Percentiles rank a stretch among this genome's conserved stretches.
Evolutionary conservation across 53 echinoderm and acorn worm genomes (phyloP).

Genomic region (Actinopyga echinites): DNA sequence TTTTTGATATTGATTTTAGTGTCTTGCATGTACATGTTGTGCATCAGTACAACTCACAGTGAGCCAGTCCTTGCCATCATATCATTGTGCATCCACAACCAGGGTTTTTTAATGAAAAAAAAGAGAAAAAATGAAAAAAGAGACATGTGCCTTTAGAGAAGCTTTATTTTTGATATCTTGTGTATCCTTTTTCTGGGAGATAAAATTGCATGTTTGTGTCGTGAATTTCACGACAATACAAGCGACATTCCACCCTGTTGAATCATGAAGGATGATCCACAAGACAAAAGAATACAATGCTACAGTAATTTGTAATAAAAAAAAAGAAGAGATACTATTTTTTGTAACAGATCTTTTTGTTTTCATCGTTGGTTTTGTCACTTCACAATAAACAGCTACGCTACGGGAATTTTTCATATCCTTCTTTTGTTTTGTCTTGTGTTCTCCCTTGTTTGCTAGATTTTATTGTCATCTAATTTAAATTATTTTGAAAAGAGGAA

Average conservation of each 20-base stretch:
- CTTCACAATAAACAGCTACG: conserved; percentile 34
- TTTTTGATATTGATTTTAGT: no score
- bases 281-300: neutral
- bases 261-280: neutral
- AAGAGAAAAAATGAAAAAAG: no score
- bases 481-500: no score
- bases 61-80: conserved; percentile 29
- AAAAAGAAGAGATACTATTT: conserved; percentile 45
- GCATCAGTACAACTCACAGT: neutral
- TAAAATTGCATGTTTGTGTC: no score
- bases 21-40: no score
- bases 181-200: neutral
- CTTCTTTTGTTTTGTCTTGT: no score
- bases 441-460: no score
- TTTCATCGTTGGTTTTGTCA: conserved; percentile 31
- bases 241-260: conserved; percentile 9
- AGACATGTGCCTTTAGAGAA: neutral
- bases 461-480: no score
- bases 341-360: conserved; percentile 30
- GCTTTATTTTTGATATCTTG: conserved; percentile 9
- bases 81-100: neutral
- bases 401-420: conserved; percentile 10
- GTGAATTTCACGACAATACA: neutral
- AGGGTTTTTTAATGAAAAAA: neutral
- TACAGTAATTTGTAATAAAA: conserved; percentile 37